Conservation (phyloP, 2,113 vertebrate genomes). For the Rutilus rutilus region DNA sequence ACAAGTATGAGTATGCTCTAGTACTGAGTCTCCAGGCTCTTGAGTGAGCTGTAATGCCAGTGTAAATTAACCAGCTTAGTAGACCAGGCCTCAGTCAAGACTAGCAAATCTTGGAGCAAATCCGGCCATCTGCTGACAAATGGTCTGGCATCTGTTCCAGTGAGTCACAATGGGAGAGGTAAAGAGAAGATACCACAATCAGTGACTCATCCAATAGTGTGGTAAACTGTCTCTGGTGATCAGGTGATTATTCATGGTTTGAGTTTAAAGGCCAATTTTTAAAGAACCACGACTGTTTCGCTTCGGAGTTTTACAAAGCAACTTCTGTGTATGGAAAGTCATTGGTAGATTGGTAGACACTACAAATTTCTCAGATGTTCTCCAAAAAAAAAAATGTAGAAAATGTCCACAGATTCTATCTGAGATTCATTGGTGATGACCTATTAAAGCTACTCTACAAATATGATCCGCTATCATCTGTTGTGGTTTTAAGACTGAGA, state of each 20-base stretch:
- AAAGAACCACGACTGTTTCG: neutral
- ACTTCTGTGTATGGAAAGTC: neutral
- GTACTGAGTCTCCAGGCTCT: neutral
- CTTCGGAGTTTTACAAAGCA: neutral
- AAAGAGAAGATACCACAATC: conserved; percentile 51
- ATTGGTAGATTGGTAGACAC: neutral
- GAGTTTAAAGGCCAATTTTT: neutral
- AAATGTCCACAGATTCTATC: neutral
- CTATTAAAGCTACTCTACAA: neutral
- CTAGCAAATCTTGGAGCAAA: conserved; percentile 61
- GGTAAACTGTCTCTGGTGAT: neutral
- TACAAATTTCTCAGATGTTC: neutral
- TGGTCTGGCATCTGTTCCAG: conserved; percentile 67
- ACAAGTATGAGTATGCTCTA: neutral
- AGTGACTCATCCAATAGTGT: neutral
- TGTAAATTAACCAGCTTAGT: conserved; percentile 66
- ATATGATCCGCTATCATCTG: neutral
- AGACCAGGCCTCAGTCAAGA: conserved; percentile 49
- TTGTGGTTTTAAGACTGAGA: neutral
- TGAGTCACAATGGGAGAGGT: conserved; percentile 52
- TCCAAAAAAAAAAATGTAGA: neutral
- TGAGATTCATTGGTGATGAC: neutral
- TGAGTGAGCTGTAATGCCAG: conserved; percentile 52
- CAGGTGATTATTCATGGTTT: neutral
- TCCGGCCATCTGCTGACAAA: conserved; percentile 69